These are phyloP conservation scores for Microvelia longipes DNA, from an alignment of 1,140 invertebrate species.

Conservation along the genomic window DNA sequence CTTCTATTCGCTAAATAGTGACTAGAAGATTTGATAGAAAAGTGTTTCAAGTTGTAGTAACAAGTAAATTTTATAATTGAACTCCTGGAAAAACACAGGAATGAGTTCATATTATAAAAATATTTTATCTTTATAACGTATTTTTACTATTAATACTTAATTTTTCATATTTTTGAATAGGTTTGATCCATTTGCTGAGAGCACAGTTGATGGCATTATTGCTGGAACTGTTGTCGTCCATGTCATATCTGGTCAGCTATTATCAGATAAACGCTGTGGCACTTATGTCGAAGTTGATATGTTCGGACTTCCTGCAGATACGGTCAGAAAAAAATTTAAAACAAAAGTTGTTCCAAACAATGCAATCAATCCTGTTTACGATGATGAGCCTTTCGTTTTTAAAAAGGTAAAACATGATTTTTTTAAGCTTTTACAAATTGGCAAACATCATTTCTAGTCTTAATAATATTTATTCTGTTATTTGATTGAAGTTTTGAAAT, in stretches of 20 bases:
- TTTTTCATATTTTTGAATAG: too few species aligned
- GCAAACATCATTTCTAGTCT: too few species aligned
- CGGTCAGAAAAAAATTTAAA: conserved; percentile 84
- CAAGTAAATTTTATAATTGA: too few species aligned
- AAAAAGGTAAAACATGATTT: conserved; percentile 58
- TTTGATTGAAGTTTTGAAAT: too few species aligned
- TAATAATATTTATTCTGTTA: too few species aligned
- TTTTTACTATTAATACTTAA: too few species aligned
- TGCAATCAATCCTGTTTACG: conserved; percentile 89
- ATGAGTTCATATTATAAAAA: too few species aligned
- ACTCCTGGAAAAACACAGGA: too few species aligned
- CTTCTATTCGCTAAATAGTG: too few species aligned
- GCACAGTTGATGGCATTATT: conserved; percentile 97
- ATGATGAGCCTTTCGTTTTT: conserved; percentile 92
- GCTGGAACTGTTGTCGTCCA: conserved; percentile 88
- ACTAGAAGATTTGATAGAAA: too few species aligned
- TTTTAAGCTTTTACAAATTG: too few species aligned
- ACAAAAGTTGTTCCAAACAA: conserved; percentile 88
- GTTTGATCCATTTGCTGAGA: conserved; percentile 97
- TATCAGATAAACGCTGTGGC: conserved; percentile 87
- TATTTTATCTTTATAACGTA: background rate
- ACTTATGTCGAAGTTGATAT: conserved; percentile 98
- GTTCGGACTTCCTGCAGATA: conserved; percentile 97
- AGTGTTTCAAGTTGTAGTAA: too few species aligned
- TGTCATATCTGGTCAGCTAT: conserved; percentile 79